These are phyloP conservation scores for Pseudolaguvia tuberculata DNA, from an alignment of 2,113 vertebrate genomes.

Conservation along the genomic window DNA sequence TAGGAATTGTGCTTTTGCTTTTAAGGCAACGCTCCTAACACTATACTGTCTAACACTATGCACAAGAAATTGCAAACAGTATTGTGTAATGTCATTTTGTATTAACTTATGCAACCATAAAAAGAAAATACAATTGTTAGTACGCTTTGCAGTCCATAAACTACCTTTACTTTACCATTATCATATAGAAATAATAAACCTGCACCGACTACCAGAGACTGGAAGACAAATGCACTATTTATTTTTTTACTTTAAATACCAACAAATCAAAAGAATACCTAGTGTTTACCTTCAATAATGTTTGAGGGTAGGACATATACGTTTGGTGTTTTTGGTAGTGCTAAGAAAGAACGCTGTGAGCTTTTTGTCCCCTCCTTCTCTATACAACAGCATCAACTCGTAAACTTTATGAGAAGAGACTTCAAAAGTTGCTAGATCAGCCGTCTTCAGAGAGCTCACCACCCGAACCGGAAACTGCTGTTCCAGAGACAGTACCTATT, in stretches of 20 bases:
- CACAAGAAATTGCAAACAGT: no score
- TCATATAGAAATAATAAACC: neutral
- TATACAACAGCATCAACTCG: constrained; percentile 76
- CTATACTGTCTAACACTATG: no score
- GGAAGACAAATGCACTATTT: neutral
- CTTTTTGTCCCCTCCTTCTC: no score
- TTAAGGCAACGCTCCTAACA: no score
- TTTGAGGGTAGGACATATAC: neutral
- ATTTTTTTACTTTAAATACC: neutral
- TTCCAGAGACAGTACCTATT: constrained; percentile 73
- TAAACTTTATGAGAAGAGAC: constrained; percentile 87
- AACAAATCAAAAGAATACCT: neutral
- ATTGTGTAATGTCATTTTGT: no score
- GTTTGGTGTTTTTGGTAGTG: neutral
- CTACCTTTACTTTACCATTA: no score
- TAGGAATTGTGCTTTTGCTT: no score
- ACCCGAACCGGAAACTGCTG: constrained; percentile 50
- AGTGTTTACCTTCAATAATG: neutral
- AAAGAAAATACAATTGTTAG: no score
- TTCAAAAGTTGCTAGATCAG: constrained; percentile 84
- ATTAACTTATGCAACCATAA: no score
- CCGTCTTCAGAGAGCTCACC: constrained; percentile 59
- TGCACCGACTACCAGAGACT: no score
- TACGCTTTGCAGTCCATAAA: no score
- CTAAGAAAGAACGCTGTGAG: neutral